Evolutionary conservation across 2,888 invertebrate species (phyloP), one percentile per base, ranked within the genome.

Genomic region (Neria commutata): DNA sequence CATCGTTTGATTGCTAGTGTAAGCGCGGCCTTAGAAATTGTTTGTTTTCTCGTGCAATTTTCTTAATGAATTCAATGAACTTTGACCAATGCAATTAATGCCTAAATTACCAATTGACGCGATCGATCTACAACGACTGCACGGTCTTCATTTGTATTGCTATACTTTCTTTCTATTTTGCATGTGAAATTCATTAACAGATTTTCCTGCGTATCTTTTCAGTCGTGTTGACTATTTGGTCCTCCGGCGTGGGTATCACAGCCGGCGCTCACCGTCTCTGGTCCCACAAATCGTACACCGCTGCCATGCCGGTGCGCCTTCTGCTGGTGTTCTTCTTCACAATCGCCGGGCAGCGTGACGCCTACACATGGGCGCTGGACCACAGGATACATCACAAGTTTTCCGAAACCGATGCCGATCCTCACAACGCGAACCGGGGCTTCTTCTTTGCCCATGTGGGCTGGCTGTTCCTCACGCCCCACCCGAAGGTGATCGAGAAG

Each of bases 391-490:
- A 94, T 77, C 94, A 94, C 82, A 94, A 94, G 76, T 94, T 91
- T 81, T 87, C 91, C 29, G 94, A 94, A 81, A 91, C 93, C 0
- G 90, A 91, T 60, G 90, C 93, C 0, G 94, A 94, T 79, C 82
- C 82, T 2, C 81, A 82, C 48, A 91, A 94, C 80, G 89, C 91
- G 1, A 86, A 89, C 50, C 84, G 94, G 40, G 96, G 96, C 11
- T 93, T 94, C 81, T 91, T 92, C 84, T 96, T 95, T 78, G 89
- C 95, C 1, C 96, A 96, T 78, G 90, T 96, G 8, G 96, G 95
- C 6, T 96, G 96, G 96, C 83, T 96, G 45, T 87, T 95, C 53
- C 84, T 90, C 0, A 91, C 91, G 0, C 94, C 95, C 0, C 95
- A 92, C 77, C 92, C 92, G 0, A 86, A 88, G 2, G 92, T 91